A percentile compares a stretch with the other conserved stretches of the same genome.
phyloP scores from a whole-genome alignment of 2,797 vertebrate genomes.

The Cephalopachus bancanus region DNA sequence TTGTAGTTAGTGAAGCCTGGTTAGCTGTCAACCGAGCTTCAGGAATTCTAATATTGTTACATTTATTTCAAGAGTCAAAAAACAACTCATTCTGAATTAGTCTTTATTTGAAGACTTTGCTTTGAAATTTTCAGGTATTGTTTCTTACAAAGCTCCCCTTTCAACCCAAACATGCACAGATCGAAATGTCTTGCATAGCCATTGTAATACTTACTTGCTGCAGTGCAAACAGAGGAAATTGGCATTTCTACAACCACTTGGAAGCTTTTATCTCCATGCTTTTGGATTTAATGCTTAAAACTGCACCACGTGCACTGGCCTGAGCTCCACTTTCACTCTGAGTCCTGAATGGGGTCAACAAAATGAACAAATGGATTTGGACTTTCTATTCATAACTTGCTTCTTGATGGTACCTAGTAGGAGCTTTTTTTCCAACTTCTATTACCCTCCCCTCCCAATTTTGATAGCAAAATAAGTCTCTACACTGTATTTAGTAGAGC shows the following conservation, averaged over 20 bases:
- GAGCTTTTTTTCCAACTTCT: neutral
- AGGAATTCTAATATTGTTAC: slow-evolving; percentile 61
- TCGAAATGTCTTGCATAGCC: slow-evolving; percentile 46
- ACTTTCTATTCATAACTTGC: neutral
- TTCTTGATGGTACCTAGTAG: neutral
- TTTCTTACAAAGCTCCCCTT: slow-evolving; percentile 61
- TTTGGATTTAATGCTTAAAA: slow-evolving; percentile 52
- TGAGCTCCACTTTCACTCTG: neutral
- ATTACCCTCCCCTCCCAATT: too few relatives aligned
- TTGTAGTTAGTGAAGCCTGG: slow-evolving; percentile 53
- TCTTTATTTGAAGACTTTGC: slow-evolving; percentile 48
- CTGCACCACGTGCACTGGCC: neutral
- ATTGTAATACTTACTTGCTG: slow-evolving; percentile 46
- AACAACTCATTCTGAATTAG: slow-evolving; percentile 70
- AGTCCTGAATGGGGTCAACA: neutral
- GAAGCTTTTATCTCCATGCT: slow-evolving; percentile 75
- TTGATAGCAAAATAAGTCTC: neutral
- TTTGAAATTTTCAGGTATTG: slow-evolving; percentile 69
- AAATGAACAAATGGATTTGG: neutral
- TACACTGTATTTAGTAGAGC: neutral
- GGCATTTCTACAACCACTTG: slow-evolving; percentile 70
- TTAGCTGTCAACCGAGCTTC: neutral
- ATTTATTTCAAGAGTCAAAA: slow-evolving; percentile 65
- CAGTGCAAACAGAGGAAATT: neutral
- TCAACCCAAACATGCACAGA: slow-evolving; percentile 72